Evolutionary conservation across 2,797 vertebrate species (phyloP).

Genomic region (Pachyuromys duprasi): DNA sequence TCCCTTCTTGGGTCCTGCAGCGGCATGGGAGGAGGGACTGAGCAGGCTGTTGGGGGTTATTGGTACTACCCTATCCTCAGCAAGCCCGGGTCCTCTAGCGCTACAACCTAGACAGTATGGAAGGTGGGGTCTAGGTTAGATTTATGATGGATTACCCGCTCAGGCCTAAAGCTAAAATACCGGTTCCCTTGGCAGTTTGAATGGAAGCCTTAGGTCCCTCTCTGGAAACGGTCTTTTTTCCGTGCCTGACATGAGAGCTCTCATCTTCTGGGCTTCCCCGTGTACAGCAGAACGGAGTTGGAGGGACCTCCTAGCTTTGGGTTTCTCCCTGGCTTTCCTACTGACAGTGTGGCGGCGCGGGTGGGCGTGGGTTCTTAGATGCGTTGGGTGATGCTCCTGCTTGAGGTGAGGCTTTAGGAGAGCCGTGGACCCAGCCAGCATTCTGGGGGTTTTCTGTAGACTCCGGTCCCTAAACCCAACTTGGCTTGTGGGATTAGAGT

Average conservation of each 20-base stretch:
- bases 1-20: neutral
- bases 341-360: neutral
- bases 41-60: neutral
- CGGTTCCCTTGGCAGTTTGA: neutral
- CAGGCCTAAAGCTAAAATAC: neutral
- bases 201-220: neutral
- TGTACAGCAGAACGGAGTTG: neutral
- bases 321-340: neutral
- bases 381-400: neutral
- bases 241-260: neutral
- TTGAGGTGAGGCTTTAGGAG: conserved; percentile 19
- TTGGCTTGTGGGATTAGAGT: neutral
- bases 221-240: neutral
- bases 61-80: neutral
- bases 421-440: neutral
- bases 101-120: neutral
- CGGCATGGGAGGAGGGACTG: neutral
- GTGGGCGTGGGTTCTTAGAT: neutral
- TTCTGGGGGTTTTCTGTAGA: neutral
- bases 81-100: neutral
- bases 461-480: neutral
- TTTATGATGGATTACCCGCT: neutral
- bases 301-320: neutral
- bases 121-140: neutral
- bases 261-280: neutral